Base-by-base conservation (phyloP, 2,888 invertebrate species). In the Iphiclides podalirius region DNA sequence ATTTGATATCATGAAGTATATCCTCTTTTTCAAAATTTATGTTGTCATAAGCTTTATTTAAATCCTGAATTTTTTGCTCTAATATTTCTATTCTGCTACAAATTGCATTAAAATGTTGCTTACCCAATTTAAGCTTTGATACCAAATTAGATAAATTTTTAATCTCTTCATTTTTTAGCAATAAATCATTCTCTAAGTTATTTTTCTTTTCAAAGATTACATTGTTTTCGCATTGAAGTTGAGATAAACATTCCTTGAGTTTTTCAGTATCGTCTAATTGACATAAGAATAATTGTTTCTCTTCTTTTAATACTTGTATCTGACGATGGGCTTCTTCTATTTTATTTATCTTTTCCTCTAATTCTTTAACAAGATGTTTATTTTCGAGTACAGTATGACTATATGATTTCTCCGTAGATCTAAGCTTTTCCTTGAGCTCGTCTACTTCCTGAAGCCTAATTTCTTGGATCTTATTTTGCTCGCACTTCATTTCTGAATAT, bases 391-490 rank as follows among this genome's bases (percentile, higher is more conserved):
- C 16, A 14, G 40, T 7, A 66, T 43, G 59, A 33, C 72, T 62
- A 39, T 70, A 62, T 3, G 66, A 56, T 33, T 61, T 47, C 59
- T 62, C 70, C 31, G 77, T 60, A 20, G 48, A 50, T 39, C 66
- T 54, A 8, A 76, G 58, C 55, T 73, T 60, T 38, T 64, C 42
- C 33, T 57, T 54, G 52, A 78, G 40, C 44, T 60, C 55, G 20
- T 58, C 40, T 16, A 57, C 37, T 36, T 59, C 47, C 7, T 52
- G 51, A 28, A 77, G 31, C 60, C 72, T 78, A 14, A 61, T 52
- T 63, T 70, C 67, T 40, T 84, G 53, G 7, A 66, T 52, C 31
- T 64, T 58, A 56, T 72, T 81, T 56, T 82, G 73, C 56, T 74
- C 76, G 56, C 61, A 63, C 14, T 63, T 62, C 20, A 75, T 15